Percentiles rank a stretch among this genome's conserved stretches.
Evolutionary conservation across 2,797 vertebrate genomes (phyloP).

Genomic region (Premnoplex brunnescens): DNA sequence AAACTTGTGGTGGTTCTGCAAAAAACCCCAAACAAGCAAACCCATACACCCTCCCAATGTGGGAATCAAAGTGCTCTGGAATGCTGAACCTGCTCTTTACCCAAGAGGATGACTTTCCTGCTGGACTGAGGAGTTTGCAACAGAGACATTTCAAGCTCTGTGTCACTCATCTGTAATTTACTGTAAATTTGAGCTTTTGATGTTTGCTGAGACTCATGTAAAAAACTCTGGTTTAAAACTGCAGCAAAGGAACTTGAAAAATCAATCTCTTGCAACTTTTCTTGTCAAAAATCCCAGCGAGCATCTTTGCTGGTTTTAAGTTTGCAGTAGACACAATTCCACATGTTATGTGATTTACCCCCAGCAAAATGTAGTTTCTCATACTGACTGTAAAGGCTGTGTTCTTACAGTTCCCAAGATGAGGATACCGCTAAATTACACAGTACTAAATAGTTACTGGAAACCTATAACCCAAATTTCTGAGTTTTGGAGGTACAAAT

Average conservation of each 20-base stretch:
- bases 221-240: background rate
- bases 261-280: background rate
- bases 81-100: background rate
- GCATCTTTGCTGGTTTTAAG: background rate
- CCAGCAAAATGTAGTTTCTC: background rate
- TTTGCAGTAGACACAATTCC: background rate
- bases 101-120: background rate
- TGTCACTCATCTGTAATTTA: background rate
- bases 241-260: background rate
- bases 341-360: background rate
- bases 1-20: background rate
- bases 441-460: background rate
- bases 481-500: accelerated
- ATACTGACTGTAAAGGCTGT: background rate
- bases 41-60: accelerated
- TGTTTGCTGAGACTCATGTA: background rate
- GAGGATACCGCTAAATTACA: background rate
- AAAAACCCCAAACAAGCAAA: background rate
- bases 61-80: background rate
- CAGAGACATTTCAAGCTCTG: background rate
- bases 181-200: background rate
- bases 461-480: background rate
- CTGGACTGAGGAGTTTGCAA: background rate
- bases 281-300: background rate
- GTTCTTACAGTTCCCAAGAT: background rate